Evolutionary conservation across 2,113 vertebrate genomes (phyloP).

Genomic region (Microtus montanus): DNA sequence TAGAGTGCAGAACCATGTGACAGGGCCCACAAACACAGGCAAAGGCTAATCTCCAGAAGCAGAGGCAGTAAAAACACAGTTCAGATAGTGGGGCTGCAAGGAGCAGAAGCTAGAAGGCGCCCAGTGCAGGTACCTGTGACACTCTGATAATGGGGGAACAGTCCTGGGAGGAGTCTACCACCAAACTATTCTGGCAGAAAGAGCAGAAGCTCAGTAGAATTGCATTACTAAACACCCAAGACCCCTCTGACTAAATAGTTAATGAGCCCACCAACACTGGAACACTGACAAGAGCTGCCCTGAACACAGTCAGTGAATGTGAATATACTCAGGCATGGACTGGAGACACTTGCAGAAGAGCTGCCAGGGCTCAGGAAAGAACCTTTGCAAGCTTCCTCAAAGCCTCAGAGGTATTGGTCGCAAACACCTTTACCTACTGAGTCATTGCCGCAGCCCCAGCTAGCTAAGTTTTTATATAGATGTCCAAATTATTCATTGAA

Average conservation of each 20-base stretch:
- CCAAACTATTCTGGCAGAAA: too few species aligned
- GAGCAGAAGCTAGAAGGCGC: not conserved
- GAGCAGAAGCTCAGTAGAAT: not conserved
- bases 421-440: not conserved
- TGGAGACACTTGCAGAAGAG: not conserved
- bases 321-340: too few species aligned
- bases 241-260: not conserved
- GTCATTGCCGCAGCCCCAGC: not conserved
- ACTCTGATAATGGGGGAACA: not conserved
- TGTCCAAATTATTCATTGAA: not conserved
- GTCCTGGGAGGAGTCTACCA: not conserved
- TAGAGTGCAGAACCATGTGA: not conserved
- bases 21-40: not conserved
- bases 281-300: not conserved
- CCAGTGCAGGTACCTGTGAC: not conserved
- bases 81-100: not conserved
- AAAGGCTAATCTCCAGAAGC: not conserved
- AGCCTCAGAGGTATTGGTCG: not conserved
- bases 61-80: not conserved
- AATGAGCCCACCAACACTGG: not conserved
- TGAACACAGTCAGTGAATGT: not conserved
- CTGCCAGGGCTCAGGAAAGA: not conserved
- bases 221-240: too few species aligned
- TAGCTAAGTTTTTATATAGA: not conserved
- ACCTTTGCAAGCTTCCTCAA: too few species aligned